Evolutionary conservation across 1,140 invertebrate species (phyloP), one percentile per base, ranked within the genome.

Genomic region (Drosophila arawakana): DNA sequence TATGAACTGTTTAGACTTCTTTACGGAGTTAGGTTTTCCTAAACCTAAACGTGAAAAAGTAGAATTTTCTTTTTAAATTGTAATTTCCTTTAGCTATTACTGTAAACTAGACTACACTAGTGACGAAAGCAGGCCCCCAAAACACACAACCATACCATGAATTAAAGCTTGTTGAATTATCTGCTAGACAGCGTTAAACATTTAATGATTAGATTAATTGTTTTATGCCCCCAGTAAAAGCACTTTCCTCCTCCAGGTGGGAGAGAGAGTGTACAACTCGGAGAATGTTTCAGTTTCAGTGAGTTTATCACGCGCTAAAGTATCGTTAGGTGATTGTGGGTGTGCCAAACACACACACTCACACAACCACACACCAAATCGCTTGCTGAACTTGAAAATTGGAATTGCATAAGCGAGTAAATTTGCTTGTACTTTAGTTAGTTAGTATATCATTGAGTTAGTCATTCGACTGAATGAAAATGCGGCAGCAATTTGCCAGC

Each of bases 321-420:
- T 63, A 49, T 43, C 8, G 37, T 66, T 62, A 66, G 58, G 43
- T 37, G 30, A 43, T 18, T 30, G 34, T 55, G 66, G 71, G 71
- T 58, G 66, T 55, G 66, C 35, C 63, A 18, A 3, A 35, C 25
- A 35, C 35, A 37, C 35, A 41, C 11, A 59, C 41, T 34, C 39
- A 57, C 35, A 57, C 54, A 34, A 43, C 11, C 13, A 41, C 47
- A 54, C 9, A 57, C 1, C 34, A 34, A 50, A 7, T 35, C 58
- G 46, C 61, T 54, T 4, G 54, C 21, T 72, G 72, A 74, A 74
- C 66, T 74, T 74, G 72, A 74, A 30, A 70, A 74, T 58, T 43
- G 46, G 49, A 55, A 70, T 74, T 74, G 72, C 72, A 70, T 70
- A 74, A 74, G 72, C 54, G 1, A 46, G 47, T 18, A 47, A 30